Conservation (phyloP, 2,797 vertebrate species). For the Eleutherodactylus coqui region DNA sequence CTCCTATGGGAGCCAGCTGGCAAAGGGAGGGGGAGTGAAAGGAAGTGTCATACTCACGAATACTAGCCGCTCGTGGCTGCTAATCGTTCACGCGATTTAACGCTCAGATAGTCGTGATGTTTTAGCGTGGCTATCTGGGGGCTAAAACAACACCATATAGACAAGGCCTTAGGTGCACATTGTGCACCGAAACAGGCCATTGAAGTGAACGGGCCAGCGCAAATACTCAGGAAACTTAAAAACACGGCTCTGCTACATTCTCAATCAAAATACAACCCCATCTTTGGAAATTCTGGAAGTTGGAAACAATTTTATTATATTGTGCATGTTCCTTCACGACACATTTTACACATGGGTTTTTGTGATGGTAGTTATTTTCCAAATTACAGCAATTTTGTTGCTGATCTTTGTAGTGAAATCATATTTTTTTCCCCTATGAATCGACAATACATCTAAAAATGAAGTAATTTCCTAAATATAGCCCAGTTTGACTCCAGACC, state of each 20-base stretch:
- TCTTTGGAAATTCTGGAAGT: background rate
- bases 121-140: no score
- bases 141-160: no score
- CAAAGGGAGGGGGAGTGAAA: no score
- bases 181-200: no score
- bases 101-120: no score
- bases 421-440: conserved; percentile 26
- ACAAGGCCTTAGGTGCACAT: no score
- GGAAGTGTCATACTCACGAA: no score
- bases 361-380: background rate
- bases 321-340: background rate
- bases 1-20: no score
- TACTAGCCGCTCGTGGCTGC: no score
- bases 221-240: no score
- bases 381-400: conserved; percentile 1
- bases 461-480: conserved; percentile 39
- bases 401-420: conserved; percentile 23
- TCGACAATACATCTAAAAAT: conserved; percentile 11
- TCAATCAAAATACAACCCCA: background rate
- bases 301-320: conserved; percentile 4
- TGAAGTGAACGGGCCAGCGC: no score
- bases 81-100: no score
- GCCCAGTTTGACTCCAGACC: background rate
- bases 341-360: background rate
- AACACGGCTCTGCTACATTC: background rate